A percentile compares a stretch with the other conserved stretches of the same genome.
These are phyloP conservation scores for Mactromeris polynyma DNA, from an alignment of 2,888 invertebrate genomes.

Conservation along the genomic window DNA sequence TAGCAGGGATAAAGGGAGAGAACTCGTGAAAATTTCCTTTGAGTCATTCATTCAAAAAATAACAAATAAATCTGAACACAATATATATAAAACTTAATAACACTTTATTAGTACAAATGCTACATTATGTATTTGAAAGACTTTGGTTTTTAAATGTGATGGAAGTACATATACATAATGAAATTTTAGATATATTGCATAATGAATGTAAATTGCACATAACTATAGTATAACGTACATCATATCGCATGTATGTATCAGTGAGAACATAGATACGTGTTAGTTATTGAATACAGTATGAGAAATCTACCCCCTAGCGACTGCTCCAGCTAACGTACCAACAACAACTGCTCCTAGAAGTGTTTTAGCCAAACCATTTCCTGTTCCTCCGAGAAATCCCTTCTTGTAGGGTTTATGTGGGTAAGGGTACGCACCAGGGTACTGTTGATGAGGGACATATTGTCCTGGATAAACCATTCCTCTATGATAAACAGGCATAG, in stretches of 20 bases:
- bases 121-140: neutral
- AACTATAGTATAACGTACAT: no score
- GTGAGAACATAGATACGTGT: no score
- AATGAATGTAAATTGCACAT: neutral
- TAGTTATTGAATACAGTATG: neutral
- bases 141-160: neutral
- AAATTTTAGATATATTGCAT: neutral
- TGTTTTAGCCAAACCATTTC: constrained; percentile 19
- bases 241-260: neutral
- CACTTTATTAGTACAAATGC: no score
- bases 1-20: no score
- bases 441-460: neutral
- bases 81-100: no score
- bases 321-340: constrained; percentile 25
- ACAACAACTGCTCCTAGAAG: constrained; percentile 31
- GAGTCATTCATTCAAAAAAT: no score
- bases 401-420: constrained; percentile 1
- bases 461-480: constrained; percentile 9
- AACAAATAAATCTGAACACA: no score
- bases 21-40: no score
- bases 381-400: constrained; percentile 6
- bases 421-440: constrained; percentile 18
- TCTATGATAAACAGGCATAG: neutral
- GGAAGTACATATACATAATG: neutral
- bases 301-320: neutral